Evolutionary conservation across 2,113 vertebrate species (phyloP).

Genomic region (Polyodon spathula): DNA sequence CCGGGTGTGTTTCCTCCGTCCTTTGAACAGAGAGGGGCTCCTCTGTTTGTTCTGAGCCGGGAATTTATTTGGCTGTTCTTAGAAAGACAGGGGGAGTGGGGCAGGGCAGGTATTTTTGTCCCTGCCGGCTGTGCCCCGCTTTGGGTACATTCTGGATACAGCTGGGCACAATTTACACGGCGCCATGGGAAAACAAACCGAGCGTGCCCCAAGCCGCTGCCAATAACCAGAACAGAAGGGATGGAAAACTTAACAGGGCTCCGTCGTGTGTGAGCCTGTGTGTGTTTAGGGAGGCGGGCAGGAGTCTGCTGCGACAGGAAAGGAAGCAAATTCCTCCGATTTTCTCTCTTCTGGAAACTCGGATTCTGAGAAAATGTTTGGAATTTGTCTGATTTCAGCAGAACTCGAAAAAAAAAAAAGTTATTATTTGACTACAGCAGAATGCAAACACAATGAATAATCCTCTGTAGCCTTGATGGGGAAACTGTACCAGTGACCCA

Average conservation of each 20-base stretch:
- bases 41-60: conserved; percentile 20
- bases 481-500: too few species aligned
- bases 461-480: too few species aligned
- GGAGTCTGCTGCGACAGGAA: conserved; percentile 9
- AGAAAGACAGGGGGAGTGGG: background rate
- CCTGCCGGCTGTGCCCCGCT: conserved; percentile 29
- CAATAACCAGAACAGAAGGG: background rate
- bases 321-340: conserved; percentile 51
- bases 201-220: too few species aligned
- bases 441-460: too few species aligned
- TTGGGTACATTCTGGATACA: conserved; percentile 26
- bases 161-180: conserved; percentile 27
- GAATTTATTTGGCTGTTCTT: conserved; percentile 27
- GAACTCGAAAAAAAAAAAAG: too few species aligned
- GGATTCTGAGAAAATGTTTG: conserved; percentile 34
- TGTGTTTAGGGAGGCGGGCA: conserved; percentile 6
- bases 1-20: conserved; percentile 3
- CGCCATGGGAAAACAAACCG: conserved; percentile 25
- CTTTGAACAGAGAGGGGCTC: conserved; percentile 7
- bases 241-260: background rate
- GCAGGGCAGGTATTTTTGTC: conserved; percentile 20
- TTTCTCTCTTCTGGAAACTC: conserved; percentile 33
- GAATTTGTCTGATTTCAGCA: conserved; percentile 34
- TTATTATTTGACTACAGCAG: too few species aligned
- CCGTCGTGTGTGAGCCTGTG: conserved; percentile 1